phyloP scores from a whole-genome alignment of 2,113 vertebrate species.

The Oxyruncus cristatus region DNA sequence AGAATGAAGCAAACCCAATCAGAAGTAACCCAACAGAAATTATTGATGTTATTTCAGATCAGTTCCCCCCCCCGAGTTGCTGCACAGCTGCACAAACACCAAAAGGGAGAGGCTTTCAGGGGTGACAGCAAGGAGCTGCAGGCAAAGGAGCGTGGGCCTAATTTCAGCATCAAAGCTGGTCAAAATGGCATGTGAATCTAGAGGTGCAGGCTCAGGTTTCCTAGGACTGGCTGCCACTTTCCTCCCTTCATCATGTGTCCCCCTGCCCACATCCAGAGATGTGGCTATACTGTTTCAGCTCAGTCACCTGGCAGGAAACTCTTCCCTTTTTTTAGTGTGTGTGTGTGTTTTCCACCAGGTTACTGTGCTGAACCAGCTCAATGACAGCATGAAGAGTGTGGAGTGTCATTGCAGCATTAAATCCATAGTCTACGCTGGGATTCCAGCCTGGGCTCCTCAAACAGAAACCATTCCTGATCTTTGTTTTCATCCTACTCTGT shows the following conservation, averaged over 20 bases:
- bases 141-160: not conserved
- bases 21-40: not conserved
- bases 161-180: not conserved
- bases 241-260: fast-evolving
- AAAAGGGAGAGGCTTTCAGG: not conserved
- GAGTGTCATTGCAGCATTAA: not conserved
- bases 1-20: not conserved
- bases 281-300: not conserved
- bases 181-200: not conserved
- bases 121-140: fast-evolving
- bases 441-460: not conserved
- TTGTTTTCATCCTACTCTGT: not conserved
- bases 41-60: not conserved
- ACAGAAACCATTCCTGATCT: not conserved
- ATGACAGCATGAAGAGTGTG: fast-evolving
- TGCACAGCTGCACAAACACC: not conserved
- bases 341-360: not conserved
- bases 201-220: not conserved
- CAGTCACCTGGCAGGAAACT: not conserved
- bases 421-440: not conserved
- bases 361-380: not conserved
- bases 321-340: not conserved
- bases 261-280: fast-evolving
- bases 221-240: not conserved
- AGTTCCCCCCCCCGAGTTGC: not conserved